Base-by-base conservation (phyloP, 2,797 vertebrate species). In the Craterocephalus amniculus region DNA sequence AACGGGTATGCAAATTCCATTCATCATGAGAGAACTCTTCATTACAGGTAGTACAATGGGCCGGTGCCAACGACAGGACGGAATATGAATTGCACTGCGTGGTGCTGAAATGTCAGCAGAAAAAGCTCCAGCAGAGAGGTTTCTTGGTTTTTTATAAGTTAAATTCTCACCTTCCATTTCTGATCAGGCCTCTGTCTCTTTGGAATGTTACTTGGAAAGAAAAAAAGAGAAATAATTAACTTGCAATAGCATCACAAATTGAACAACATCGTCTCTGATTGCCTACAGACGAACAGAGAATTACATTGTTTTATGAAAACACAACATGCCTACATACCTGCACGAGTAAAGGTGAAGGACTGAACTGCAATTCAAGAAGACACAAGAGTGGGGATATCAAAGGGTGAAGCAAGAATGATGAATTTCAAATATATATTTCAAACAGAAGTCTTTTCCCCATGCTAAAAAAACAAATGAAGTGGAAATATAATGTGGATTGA, bases 151-250 rank as follows among this genome's bases (percentile, higher is more conserved):
- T 71, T 74, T 57, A 45, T 16, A 43, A 65, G 49, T 59, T 32
- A 64, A 74, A 73, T 71, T 71, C 91, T 93, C 76, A 98, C 97
- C 97, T 98, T 95, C 96, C 96, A 83, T 97, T 97, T 94, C 95
- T 95, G 95, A 98, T 97, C 91, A 98, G 93, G 92, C 96, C 96
- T 93, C 96, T 93, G 90, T 98, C 97, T 86, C 97, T 96, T 92
- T 98, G 97, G 94, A 98, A 98, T 66, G 97, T 98, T 61, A 98
- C 97, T 89, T 58, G 55, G 14, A 31, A 59, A 63, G 24, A 54
- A 61, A 81, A 74, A 31, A 64, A 24, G 43, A 67, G 57, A 63
- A 55, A 40, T 0, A 58, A 58, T 68, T 57, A 57, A 35, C 67
- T 13, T n/a, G 24, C 24, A 59, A 54, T 70, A 72, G 14, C 31